Conservation (phyloP, 37 sponge, comb jelly and placozoan species). For the Dysidea cf. avara region DNA sequence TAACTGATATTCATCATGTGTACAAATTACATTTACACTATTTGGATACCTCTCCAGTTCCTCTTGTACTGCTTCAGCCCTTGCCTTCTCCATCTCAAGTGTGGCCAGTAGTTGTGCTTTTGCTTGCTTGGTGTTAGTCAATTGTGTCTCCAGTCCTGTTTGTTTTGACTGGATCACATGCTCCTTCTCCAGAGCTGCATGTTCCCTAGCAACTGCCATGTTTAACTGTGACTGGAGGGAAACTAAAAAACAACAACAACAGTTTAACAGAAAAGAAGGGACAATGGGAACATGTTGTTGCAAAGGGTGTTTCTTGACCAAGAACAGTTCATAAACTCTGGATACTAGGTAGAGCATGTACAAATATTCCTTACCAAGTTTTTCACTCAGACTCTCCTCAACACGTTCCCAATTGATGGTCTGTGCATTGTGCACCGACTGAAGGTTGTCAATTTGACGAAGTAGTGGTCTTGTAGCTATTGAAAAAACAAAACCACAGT, state of each 20-base stretch:
- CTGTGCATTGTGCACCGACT: constrained; percentile 72
- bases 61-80: constrained; percentile 66
- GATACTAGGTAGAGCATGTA: too few species aligned
- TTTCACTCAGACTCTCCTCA: constrained; percentile 77
- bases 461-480: constrained; percentile 85
- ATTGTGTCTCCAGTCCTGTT: constrained; percentile 47
- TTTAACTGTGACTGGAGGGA: constrained; percentile 51
- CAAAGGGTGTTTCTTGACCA: too few species aligned
- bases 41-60: constrained; percentile 50
- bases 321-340: too few species aligned
- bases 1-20: too few species aligned
- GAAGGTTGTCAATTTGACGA: constrained; percentile 86
- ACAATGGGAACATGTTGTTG: too few species aligned
- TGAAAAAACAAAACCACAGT: neutral
- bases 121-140: constrained; percentile 51
- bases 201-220: constrained; percentile 53
- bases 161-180: constrained; percentile 45
- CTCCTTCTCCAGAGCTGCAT: constrained; percentile 53
- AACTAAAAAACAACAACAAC: constrained; percentile 12
- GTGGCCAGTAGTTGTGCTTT: constrained; percentile 70
- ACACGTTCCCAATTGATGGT: constrained; percentile 82
- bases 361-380: constrained; percentile 79
- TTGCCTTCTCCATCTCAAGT: constrained; percentile 64
- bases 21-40: too few species aligned
- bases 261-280: too few species aligned